Conservation (phyloP, 2,888 invertebrate species). For the Lasioglossum vierecki region DNA sequence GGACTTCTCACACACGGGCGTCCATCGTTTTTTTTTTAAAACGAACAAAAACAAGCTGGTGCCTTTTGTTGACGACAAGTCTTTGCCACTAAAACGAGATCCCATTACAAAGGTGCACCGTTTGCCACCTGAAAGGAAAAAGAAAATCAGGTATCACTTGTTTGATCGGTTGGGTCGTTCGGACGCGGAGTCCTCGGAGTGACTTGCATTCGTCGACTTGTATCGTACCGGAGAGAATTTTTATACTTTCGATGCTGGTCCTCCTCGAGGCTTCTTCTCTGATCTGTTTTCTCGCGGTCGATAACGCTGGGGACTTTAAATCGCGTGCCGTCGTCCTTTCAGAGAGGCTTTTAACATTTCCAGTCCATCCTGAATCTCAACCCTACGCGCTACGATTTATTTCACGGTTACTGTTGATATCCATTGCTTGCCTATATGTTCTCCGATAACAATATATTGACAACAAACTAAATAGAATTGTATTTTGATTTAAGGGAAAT, state of each 20-base stretch:
- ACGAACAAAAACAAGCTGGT: conserved; percentile 50
- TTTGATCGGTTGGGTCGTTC: conserved; percentile 4
- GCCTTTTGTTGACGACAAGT: conserved; percentile 53
- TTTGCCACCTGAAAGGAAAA: conserved; percentile 11
- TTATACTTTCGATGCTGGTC: conserved; percentile 17
- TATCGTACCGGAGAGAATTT: conserved; percentile 6
- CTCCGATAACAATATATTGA: too few relatives aligned
- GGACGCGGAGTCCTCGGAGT: background rate
- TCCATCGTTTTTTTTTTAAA: conserved; percentile 53
- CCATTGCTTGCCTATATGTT: background rate
- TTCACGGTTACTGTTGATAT: background rate
- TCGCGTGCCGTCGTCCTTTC: background rate
- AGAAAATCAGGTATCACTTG: conserved; percentile 13
- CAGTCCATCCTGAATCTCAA: background rate
- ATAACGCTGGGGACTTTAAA: conserved; percentile 1
- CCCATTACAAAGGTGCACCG: background rate
- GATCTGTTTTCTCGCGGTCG: background rate
- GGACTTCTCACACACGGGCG: conserved; percentile 34
- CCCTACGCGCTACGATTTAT: background rate
- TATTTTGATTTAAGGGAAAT: background rate
- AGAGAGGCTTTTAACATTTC: background rate
- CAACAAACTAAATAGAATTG: background rate
- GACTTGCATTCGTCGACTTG: conserved; percentile 3
- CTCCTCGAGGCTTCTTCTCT: conserved; percentile 9
- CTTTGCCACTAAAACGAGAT: conserved; percentile 36